Conservation (phyloP, 2,113 vertebrate genomes). For the Thunnus maccoyii region DNA sequence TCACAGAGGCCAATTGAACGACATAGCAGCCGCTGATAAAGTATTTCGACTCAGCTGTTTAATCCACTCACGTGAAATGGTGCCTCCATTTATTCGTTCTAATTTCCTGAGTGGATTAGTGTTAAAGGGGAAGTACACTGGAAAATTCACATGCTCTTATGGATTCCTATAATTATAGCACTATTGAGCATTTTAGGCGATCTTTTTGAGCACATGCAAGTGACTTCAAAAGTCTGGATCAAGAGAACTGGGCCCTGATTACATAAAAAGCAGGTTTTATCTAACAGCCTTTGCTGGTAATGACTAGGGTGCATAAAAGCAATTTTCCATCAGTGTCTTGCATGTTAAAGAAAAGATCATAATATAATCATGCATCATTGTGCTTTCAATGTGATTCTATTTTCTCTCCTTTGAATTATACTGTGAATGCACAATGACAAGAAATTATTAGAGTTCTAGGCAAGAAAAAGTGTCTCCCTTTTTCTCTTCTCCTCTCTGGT, state of each 20-base stretch:
- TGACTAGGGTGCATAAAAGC: slow-evolving; percentile 22
- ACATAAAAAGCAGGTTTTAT: slow-evolving; percentile 24
- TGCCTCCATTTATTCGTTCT: slow-evolving; percentile 64
- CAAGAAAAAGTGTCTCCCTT: background rate
- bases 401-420: background rate
- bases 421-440: background rate
- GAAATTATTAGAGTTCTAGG: background rate
- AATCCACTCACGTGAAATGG: slow-evolving; percentile 68
- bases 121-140: slow-evolving; percentile 57
- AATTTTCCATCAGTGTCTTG: slow-evolving; percentile 13
- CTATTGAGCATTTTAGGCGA: slow-evolving; percentile 25
- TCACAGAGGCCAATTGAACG: slow-evolving; percentile 70
- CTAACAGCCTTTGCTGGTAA: slow-evolving; percentile 21
- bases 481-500: background rate
- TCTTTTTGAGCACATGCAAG: slow-evolving; percentile 23
- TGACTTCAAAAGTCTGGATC: slow-evolving; percentile 32
- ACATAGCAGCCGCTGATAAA: slow-evolving; percentile 64
- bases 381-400: slow-evolving; percentile 1
- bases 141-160: slow-evolving; percentile 34
- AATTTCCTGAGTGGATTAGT: slow-evolving; percentile 72
- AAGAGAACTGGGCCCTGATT: slow-evolving; percentile 11
- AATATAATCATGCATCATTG: slow-evolving; percentile 1
- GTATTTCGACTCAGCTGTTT: slow-evolving; percentile 68
- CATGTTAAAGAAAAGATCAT: background rate
- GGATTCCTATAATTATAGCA: slow-evolving; percentile 25